Evolutionary conservation across 2,888 invertebrate genomes (phyloP), one percentile per base, ranked within the genome.

Genomic region (Serrognathus titanus): DNA sequence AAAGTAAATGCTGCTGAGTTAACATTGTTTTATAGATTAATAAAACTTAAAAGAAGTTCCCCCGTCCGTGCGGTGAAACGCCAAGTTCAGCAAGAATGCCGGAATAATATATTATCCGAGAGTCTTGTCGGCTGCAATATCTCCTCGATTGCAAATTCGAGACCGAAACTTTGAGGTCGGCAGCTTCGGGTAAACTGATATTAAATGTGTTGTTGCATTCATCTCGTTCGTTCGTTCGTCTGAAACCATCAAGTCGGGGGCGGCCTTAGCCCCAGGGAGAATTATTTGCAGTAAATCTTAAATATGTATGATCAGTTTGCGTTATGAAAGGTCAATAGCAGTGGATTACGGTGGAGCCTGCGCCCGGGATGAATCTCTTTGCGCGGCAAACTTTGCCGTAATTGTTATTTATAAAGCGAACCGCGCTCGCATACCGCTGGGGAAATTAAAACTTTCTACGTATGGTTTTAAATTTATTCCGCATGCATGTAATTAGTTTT

Each of bases 391-490:
- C 52, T 40, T 43, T 54, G 49, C 48, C 49, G 49, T 54, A 54
- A 54, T 54, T 54, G 54, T 54, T 54, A 54, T 54, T 54, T 54
- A 54, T 49, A 54, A 54, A 54, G 54, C 54, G 49, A 54, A 54
- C 54, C 54, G 43, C 54, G 49, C 24, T 31, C 43, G 54, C 54
- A 20, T 48, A 48, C 43, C 54, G 49, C 54, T 36, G 38, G 54
- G 54, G 54, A 54, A 54, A 54, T 54, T 54, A 54, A 54, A 54
- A 54, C 54, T 54, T 54, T 54, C 48, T 54, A 48, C 54, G 49
- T 54, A 54, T 54, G 48, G 48, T 37, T 49, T 54, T 54, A 37
- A 48, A 54, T 54, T 54, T 41, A 48, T 37, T 43, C 45, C 24
- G 24, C 7, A 31, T 48, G 13, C 48, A 13, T 41, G 43, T 48